phyloP scores from a whole-genome alignment of 53 echinoderm and acorn worm species.

The Astropecten irregularis region DNA sequence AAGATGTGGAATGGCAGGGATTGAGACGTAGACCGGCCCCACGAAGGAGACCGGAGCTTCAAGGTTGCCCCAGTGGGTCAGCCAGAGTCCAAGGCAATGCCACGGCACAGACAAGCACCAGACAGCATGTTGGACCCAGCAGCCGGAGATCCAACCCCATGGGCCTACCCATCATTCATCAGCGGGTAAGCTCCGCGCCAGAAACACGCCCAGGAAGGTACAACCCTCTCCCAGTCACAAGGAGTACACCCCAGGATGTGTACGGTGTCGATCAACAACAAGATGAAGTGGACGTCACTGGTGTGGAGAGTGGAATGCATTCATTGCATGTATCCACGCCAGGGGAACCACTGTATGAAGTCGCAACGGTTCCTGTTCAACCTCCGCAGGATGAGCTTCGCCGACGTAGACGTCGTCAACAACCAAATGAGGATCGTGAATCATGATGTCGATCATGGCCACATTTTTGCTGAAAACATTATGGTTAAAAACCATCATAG shows the following conservation, averaged over 20 bases:
- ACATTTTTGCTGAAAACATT: no score
- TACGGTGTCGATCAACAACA: background rate
- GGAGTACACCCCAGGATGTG: background rate
- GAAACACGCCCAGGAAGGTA: background rate
- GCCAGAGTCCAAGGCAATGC: background rate
- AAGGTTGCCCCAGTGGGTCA: background rate
- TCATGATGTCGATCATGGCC: slow-evolving; percentile 7
- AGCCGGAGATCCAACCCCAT: background rate
- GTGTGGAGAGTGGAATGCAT: slow-evolving; percentile 18
- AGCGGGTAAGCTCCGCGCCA: slow-evolving; percentile 59
- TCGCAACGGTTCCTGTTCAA: background rate
- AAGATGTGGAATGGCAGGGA: background rate
- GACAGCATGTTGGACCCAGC: background rate
- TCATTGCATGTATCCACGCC: slow-evolving; percentile 17
- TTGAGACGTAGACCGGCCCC: background rate
- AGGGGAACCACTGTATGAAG: slow-evolving; percentile 1
- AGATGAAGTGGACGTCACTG: background rate
- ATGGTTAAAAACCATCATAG: no score
- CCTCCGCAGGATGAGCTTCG: background rate
- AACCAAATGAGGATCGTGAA: background rate
- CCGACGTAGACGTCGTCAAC: slow-evolving; percentile 16
- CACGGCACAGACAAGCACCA: background rate
- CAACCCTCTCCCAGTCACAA: background rate
- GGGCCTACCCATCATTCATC: slow-evolving; percentile 45
- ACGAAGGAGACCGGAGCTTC: slow-evolving; percentile 21